Evolutionary conservation across 2,113 vertebrate species (phyloP), one percentile per base, ranked within the genome.

Genomic region (Aphyosemion australe): DNA sequence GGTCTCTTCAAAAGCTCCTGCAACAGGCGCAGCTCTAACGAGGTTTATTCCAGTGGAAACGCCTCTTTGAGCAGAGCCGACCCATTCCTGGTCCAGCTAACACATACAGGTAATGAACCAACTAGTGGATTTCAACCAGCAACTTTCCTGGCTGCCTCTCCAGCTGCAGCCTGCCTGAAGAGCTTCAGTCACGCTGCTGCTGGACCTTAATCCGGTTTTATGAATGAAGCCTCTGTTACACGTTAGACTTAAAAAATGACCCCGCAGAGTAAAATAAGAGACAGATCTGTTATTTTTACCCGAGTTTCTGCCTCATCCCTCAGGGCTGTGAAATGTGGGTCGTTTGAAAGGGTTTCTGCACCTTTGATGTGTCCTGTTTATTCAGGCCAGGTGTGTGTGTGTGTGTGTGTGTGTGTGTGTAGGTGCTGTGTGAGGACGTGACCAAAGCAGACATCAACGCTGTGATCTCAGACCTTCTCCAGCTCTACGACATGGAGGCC

Each of bases 401-500:
- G 21, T 69, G 26, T 43, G 34, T 53, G 31, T 82, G 11, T 68
- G 5, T 54, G 7, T 54, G n/a, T 61, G 45, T 65, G 50, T 61
- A 94, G 94, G 94, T 95, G 66, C 92, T 95, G 78, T 94, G 94
- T 78, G 93, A 94, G 42, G 91, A 95, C 58, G 82, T 94, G 55
- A 94, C 90, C 52, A 92, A 92, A 86, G 71, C 79, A 34, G 66
- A 90, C 80, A 93, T 96, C 47, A 89, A 95, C 16, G 87, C 91
- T 31, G 94, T 95, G 85, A 91, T 95, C 64, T 91, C 88, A 61
- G 93, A 94, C 77, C 91, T 96, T 56, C 94, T 95, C 74, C 92
- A 92, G 63, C 91, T 96, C 60, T 96, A 96, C 66, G 93, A 94
- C 79, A 89, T 95, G 91, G 94, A 95, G 74, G 93, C 93, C 65